phyloP scores from a whole-genome alignment of 2,797 vertebrate genomes.

The Nannoperca obscura region DNA sequence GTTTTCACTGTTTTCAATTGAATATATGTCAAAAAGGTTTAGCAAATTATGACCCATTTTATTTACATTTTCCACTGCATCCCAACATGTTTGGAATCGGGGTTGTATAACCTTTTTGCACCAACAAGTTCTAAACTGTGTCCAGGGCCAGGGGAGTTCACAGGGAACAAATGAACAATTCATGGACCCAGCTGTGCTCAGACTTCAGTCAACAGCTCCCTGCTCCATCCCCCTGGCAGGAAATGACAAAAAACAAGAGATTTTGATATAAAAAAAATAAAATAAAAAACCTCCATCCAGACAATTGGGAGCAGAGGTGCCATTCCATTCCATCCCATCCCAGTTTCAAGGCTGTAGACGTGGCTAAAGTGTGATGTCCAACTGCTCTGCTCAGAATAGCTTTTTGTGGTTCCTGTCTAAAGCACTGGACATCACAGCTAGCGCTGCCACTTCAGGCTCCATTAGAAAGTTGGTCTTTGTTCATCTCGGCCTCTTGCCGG shows the following conservation, averaged over 20 bases:
- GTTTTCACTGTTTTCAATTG: neutral
- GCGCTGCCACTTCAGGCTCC: slow-evolving; percentile 54
- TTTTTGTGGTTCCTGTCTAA: slow-evolving; percentile 58
- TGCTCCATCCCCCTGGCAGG: slow-evolving; percentile 13
- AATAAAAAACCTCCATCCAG: slow-evolving; percentile 17
- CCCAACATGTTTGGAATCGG: neutral
- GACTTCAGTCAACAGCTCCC: slow-evolving; percentile 47
- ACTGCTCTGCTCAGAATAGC: slow-evolving; percentile 51
- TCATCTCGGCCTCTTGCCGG: slow-evolving; percentile 33
- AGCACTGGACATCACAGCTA: slow-evolving; percentile 50
- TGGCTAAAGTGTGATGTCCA: slow-evolving; percentile 56
- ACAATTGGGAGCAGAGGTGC: slow-evolving; percentile 47
- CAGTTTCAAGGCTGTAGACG: slow-evolving; percentile 42
- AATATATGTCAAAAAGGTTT: neutral
- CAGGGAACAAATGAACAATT: slow-evolving; percentile 63
- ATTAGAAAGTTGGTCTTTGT: slow-evolving; percentile 59
- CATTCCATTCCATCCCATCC: slow-evolving; percentile 9
- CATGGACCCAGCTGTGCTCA: slow-evolving; percentile 59
- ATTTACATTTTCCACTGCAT: neutral
- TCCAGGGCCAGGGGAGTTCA: slow-evolving; percentile 44
- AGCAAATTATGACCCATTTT: neutral
- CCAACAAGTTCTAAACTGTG: slow-evolving; percentile 41
- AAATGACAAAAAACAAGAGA: slow-evolving; percentile 49
- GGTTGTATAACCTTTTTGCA: slow-evolving; percentile 25
- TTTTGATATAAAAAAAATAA: slow-evolving; percentile 30